Conservation (phyloP, 2,113 vertebrate genomes). For the Ciconia maguari region DNA sequence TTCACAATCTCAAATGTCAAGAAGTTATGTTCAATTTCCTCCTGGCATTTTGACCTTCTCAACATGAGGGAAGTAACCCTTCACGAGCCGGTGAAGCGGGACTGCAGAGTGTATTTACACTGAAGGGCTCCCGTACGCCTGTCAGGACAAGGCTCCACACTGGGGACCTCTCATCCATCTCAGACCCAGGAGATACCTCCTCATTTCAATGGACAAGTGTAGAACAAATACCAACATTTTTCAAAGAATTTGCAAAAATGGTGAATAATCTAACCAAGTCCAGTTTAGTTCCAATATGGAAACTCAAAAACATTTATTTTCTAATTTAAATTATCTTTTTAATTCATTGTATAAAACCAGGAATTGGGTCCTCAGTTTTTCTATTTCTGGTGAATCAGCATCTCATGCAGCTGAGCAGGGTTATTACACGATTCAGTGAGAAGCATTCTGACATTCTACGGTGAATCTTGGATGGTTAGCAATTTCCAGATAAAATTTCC, state of each 20-base stretch:
- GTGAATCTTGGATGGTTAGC: not conserved
- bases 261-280: not conserved
- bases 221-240: not conserved
- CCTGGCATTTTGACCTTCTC: slow-evolving; percentile 45
- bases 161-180: not conserved
- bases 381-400: not conserved
- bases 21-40: slow-evolving; percentile 58
- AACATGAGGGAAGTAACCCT: slow-evolving; percentile 23
- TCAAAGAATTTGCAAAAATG: not conserved
- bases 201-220: not conserved
- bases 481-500: not conserved
- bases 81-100: not conserved
- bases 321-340: not conserved
- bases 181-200: not conserved
- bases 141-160: not conserved
- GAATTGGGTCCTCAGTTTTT: not conserved
- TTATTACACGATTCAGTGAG: not conserved
- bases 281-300: not conserved
- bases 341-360: not conserved
- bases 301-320: not conserved
- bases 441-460: not conserved
- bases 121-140: not conserved
- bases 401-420: not conserved
- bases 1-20: slow-evolving; percentile 36
- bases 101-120: not conserved